Conservation (phyloP, 1,140 invertebrate species). For the Subanguina moxae region DNA sequence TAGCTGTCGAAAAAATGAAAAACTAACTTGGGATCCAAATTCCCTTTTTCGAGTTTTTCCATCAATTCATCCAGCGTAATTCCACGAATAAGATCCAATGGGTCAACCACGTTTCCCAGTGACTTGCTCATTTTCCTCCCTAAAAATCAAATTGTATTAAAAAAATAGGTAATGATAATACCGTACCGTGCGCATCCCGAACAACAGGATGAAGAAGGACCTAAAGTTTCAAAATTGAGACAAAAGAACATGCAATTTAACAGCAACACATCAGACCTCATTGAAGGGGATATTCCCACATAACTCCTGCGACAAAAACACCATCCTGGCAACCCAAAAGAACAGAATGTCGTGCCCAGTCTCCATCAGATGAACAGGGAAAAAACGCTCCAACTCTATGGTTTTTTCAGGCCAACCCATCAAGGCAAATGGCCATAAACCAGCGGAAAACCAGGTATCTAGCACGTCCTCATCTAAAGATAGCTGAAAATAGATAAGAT, state of each 20-base stretch:
- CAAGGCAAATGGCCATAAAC: constrained; percentile 89
- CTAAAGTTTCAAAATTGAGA: constrained; percentile 58
- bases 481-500: not conserved
- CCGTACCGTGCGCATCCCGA: constrained; percentile 84
- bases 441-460: constrained; percentile 99
- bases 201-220: constrained; percentile 96
- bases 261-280: constrained; percentile 57
- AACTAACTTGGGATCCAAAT: constrained; percentile 83
- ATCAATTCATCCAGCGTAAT: constrained; percentile 78
- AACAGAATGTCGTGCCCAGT: constrained; percentile 95
- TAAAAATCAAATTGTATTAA: constrained; percentile 66
- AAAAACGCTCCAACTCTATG: constrained; percentile 70
- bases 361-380: constrained; percentile 85
- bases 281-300: constrained; percentile 83
- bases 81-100: constrained; percentile 89
- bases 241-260: not conserved
- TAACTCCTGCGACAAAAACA: constrained; percentile 87
- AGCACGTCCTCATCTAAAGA: constrained; percentile 84
- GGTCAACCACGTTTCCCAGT: constrained; percentile 95
- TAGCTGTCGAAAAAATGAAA: constrained; percentile 55
- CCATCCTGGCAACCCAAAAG: constrained; percentile 99
- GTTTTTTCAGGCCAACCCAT: constrained; percentile 89
- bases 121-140: constrained; percentile 98
- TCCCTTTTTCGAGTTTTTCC: constrained; percentile 68
- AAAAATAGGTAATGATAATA: not conserved